phyloP scores from a whole-genome alignment of 2,888 invertebrate species.

The Hirtodrosophila alboralis region DNA sequence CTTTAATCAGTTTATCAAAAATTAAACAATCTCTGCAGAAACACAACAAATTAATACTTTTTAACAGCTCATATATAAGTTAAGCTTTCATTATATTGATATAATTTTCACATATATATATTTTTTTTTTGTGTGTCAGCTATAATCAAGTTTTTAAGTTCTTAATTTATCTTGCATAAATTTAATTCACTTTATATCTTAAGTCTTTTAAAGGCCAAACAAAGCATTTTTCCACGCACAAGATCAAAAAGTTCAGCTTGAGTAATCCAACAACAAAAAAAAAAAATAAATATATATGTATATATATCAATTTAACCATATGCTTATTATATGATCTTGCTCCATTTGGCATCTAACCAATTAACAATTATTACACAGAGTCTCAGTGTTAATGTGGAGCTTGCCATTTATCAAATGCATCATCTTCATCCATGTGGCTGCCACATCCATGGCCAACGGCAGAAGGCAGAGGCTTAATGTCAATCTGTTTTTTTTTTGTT shows the following conservation, averaged over 20 bases:
- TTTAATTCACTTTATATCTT: constrained; percentile 2
- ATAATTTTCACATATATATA: no score
- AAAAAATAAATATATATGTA: no score
- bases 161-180: background rate
- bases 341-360: constrained; percentile 29
- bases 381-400: constrained; percentile 46
- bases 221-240: background rate
- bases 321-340: constrained; percentile 21
- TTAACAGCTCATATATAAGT: no score
- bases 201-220: constrained; percentile 9
- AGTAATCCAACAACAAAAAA: constrained; percentile 2
- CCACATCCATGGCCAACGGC: constrained; percentile 46
- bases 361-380: constrained; percentile 37
- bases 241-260: constrained; percentile 8
- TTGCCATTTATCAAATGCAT: constrained; percentile 57
- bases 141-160: no score
- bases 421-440: constrained; percentile 33
- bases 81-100: no score
- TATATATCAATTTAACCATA: constrained; percentile 25
- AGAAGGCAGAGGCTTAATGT: constrained; percentile 70
- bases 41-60: no score
- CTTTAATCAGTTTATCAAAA: no score
- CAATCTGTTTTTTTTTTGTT: constrained; percentile 61
- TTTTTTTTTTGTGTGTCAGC: no score
- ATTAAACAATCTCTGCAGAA: no score